Base-by-base conservation (phyloP, 2,888 invertebrate genomes). In the Fissipunctia ypsillon region DNA sequence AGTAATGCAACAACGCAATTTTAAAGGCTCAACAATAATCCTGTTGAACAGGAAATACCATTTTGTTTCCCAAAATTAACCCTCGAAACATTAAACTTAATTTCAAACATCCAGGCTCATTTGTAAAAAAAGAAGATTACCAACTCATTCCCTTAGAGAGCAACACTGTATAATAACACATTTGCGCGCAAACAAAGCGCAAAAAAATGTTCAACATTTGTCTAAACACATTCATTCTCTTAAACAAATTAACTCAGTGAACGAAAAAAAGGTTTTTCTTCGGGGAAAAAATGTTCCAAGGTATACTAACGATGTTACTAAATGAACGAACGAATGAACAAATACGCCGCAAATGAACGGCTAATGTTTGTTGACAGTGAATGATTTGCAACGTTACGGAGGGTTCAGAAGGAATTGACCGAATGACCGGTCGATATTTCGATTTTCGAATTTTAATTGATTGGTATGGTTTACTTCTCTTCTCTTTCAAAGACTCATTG, bases 341-440 rank as follows among this genome's bases (percentile, higher is more conserved):
- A 93, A 93, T 92, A 91, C 91, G 87, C 89, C 88, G 80, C 88
- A 89, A 91, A 90, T 89, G 89, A 88, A 89, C 89, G 88, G 89
- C 86, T 90, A 90, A 90, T 91, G 90, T 84, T 84, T 81, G 87
- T 88, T 91, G 93, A 92, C 93, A 91, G 89, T 93, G 94, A 94
- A 88, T 91, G 93, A 94, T 94, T 88, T 84, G 88, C 76, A 84
- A 73, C 89, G 90, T 90, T 76, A 87, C 82, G 84, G 89, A 88
- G 89, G 90, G 90, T 87, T 85, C 84, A 87, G 86, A 88, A 87
- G 86, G 88, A 88, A 90, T 81, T 88, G 88, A 85, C 83, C 83
- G 81, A 70, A 81, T 78, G 83, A 83, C 73, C 73, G 75, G 77
- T 65, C 75, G 69, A 64, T 75, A 70, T 79, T 84, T 83, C 83